Base-by-base conservation (phyloP, 2,797 vertebrate species). In the Sardinella longiceps region DNA sequence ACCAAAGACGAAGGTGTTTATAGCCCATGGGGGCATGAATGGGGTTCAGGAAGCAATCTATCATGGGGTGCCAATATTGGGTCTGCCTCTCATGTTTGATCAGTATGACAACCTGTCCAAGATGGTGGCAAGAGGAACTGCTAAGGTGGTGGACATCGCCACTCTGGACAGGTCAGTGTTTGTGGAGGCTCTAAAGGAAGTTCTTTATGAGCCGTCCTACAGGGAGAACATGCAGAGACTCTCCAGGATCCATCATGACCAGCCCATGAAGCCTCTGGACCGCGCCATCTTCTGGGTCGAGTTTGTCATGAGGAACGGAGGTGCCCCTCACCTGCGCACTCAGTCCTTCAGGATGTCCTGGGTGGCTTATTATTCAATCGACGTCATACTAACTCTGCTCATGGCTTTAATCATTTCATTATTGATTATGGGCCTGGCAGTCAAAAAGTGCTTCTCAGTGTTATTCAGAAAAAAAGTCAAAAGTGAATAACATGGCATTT, bases 1-100 rank as follows among this genome's bases (percentile, higher is more conserved):
- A n/a, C n/a, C n/a, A n/a, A n/a, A n/a, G n/a, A n/a, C n/a, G n/a
- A n/a, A n/a, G n/a, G n/a, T n/a, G n/a, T n/a, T n/a, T n/a, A n/a
- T n/a, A n/a, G n/a, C n/a, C n/a, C n/a, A n/a, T n/a, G n/a, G 87
- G 63, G 87, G 87, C 7, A 89, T 86, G 63, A 89, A 88, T 82
- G 89, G 89, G 50, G 48, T 90, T 53, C 87, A 88, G 63, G 90
- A 91, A 63, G 90, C 90, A 63, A 89, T 89, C 30, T 90, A 89
- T 39, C 89, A 91, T 43, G 89, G 88, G 0, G 85, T 91, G 7
- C 90, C 89, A 0, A 46, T 91, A 33, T 28, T 90, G 6, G 89
- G 90, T 10, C 3, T 91, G 5, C 90, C 90, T 14, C 53, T 91
- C 1, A 15, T 86, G 14, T 87, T 85, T 11, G 89, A 91, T 50